phyloP scores from a whole-genome alignment of 1,140 invertebrate genomes.

The Phymorhynchus buccinoides region DNA sequence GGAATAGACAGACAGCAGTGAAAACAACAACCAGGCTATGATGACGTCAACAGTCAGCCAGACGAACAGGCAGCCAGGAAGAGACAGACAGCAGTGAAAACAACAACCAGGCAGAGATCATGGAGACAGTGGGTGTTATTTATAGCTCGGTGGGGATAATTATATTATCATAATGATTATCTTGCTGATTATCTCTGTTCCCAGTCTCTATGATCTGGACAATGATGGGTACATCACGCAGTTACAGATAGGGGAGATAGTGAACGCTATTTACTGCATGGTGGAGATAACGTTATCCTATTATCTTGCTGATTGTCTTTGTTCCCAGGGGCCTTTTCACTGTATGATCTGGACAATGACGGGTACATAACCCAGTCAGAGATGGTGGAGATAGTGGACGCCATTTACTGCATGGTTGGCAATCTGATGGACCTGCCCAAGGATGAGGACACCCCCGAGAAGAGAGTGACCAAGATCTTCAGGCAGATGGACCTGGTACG shows the following conservation, averaged over 20 bases:
- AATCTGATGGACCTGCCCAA: conserved; percentile 89
- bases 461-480: conserved; percentile 76
- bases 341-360: conserved; percentile 98
- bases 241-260: conserved; percentile 98
- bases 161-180: too few species aligned
- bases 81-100: too few species aligned
- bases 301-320: background rate
- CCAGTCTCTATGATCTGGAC: conserved; percentile 96
- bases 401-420: conserved; percentile 99
- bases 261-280: conserved; percentile 99
- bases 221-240: conserved; percentile 98
- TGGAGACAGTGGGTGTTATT: conserved; percentile 98
- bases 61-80: too few species aligned
- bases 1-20: too few species aligned
- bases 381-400: conserved; percentile 99
- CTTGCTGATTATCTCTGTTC: conserved; percentile 67
- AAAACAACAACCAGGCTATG: too few species aligned
- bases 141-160: conserved; percentile 99
- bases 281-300: too few species aligned
- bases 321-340: conserved; percentile 91
- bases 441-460: conserved; percentile 85
- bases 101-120: conserved; percentile 98
- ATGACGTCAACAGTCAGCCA: too few species aligned
- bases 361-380: conserved; percentile 97
- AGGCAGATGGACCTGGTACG: conserved; percentile 77